Percentiles rank a stretch among this genome's conserved stretches.
Evolutionary conservation across 64 coral and sea anemone species (phyloP).

Genomic region (Montipora sp.): DNA sequence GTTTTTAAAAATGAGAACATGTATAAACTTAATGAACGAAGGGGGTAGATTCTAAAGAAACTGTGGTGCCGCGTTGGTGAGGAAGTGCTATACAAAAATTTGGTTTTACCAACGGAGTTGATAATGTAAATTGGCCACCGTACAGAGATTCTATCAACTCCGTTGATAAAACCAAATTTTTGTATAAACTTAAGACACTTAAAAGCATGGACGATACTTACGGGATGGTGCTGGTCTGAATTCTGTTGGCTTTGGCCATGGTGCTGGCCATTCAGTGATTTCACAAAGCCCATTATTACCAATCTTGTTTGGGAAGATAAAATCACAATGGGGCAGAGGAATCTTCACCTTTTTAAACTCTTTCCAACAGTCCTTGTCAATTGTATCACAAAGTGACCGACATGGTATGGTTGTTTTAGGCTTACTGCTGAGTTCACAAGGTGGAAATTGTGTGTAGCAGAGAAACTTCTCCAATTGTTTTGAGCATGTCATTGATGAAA

Average conservation of each 20-base stretch:
- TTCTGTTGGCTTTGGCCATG: conserved; percentile 60
- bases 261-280: conserved; percentile 63
- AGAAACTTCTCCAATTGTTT: conserved; percentile 61
- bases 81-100: no score
- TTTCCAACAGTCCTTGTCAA: conserved; percentile 59
- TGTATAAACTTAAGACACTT: no score
- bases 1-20: no score
- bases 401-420: conserved; percentile 49
- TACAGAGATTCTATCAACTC: no score
- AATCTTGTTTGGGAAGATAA: conserved; percentile 18
- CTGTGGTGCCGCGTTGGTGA: no score
- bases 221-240: conserved; percentile 23
- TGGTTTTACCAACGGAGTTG: no score
- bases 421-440: conserved; percentile 14
- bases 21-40: no score
- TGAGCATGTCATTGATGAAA: conserved; percentile 61
- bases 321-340: conserved; percentile 47
- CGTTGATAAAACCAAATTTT: no score
- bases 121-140: no score
- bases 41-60: no score
- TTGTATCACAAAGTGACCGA: conserved; percentile 62
- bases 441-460: conserved; percentile 72
- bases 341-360: background rate
- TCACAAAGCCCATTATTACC: conserved; percentile 59
- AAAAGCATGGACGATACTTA: background rate